Evolutionary conservation across 92 coral and sea anemone genomes (phyloP).

Genomic region (Isaurus tuberculatus): DNA sequence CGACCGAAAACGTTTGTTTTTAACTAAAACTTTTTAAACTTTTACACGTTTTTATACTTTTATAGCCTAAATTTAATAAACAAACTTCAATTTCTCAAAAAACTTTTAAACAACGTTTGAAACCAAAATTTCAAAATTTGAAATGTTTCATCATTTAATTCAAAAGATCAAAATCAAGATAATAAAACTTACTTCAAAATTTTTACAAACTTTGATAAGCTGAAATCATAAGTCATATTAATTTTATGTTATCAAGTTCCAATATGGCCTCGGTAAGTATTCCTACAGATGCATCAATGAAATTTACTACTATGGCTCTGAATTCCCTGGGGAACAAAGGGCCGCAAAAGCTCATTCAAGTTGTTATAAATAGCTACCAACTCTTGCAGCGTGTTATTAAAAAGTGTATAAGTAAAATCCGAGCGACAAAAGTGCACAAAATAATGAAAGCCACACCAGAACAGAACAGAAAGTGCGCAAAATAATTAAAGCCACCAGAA

Average conservation of each 20-base stretch:
- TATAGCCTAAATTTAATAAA: too few relatives aligned
- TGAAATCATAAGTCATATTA: constrained; percentile 26
- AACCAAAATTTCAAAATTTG: constrained; percentile 6
- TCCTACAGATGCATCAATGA: constrained; percentile 23
- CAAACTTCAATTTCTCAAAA: not conserved
- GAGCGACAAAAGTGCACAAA: too few relatives aligned
- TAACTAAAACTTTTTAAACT: too few relatives aligned
- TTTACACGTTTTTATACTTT: too few relatives aligned
- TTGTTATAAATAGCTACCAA: constrained; percentile 28
- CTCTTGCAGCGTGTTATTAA: not conserved
- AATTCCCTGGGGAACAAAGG: too few relatives aligned
- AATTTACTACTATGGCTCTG: not conserved
- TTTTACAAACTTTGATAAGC: constrained; percentile 33
- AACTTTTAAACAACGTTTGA: too few relatives aligned
- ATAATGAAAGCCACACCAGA: too few relatives aligned
- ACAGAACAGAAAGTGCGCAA: too few relatives aligned
- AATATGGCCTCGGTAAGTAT: constrained; percentile 36
- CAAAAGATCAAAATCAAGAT: not conserved
- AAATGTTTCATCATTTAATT: constrained; percentile 22
- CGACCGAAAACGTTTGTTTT: too few relatives aligned
- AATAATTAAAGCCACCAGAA: too few relatives aligned
- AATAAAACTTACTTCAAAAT: constrained; percentile 1
- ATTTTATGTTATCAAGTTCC: constrained; percentile 35
- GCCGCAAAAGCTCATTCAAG: constrained; percentile 17
- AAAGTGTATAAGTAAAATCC: too few relatives aligned